Evolutionary conservation across 2,797 vertebrate genomes (phyloP).

Genomic region (Lutjanus argentimaculatus): DNA sequence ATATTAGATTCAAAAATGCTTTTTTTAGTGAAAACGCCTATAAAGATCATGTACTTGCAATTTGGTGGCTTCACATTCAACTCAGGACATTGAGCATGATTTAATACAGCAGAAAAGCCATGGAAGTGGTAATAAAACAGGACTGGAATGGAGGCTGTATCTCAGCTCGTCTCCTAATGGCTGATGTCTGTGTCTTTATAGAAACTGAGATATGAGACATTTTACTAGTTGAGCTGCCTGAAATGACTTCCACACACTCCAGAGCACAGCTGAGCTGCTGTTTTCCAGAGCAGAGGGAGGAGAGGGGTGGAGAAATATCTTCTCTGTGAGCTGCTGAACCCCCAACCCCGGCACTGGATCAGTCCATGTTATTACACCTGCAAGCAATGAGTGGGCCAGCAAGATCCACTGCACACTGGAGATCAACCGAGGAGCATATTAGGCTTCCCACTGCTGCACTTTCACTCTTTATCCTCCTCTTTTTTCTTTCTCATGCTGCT

Average conservation of each 20-base stretch:
- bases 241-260: constrained; percentile 14
- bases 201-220: constrained; percentile 29
- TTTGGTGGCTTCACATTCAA: neutral
- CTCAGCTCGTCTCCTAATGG: constrained; percentile 32
- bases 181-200: constrained; percentile 21
- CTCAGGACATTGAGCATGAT: constrained; percentile 14
- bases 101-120: constrained; percentile 20
- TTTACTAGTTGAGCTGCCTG: constrained; percentile 32
- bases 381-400: constrained; percentile 72
- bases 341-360: constrained; percentile 53
- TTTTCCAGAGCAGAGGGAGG: constrained; percentile 45
- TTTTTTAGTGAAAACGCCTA: neutral
- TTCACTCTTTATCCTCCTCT: constrained; percentile 11
- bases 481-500: neutral
- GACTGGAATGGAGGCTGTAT: neutral
- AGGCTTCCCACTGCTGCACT: constrained; percentile 24
- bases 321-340: constrained; percentile 47
- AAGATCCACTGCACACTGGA: constrained; percentile 34
- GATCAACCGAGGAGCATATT: constrained; percentile 36
- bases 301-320: constrained; percentile 30
- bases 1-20: constrained; percentile 6
- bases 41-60: neutral
- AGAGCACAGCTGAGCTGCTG: constrained; percentile 43
- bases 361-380: constrained; percentile 82
- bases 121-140: constrained; percentile 35